These are phyloP conservation scores for Dicrostonyx torquatus DNA, from an alignment of 2,797 vertebrate species.

Conservation along the genomic window DNA sequence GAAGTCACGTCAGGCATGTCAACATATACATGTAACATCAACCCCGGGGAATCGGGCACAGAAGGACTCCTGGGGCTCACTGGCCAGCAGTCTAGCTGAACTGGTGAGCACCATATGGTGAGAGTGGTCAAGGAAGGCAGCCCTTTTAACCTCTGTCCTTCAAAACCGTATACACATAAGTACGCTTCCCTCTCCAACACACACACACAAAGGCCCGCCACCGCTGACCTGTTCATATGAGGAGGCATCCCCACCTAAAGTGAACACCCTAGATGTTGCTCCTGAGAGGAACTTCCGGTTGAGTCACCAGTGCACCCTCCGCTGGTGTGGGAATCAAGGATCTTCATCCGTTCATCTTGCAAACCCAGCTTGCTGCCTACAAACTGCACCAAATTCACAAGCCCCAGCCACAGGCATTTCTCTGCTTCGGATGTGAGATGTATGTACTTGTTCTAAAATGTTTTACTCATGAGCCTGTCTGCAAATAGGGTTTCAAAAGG, in stretches of 20 bases:
- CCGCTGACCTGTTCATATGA: not conserved
- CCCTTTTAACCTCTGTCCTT: not conserved
- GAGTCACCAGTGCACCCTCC: not conserved
- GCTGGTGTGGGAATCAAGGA: not conserved
- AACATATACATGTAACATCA: not conserved
- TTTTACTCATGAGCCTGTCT: not conserved
- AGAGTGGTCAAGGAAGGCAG: not conserved
- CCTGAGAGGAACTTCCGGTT: not conserved
- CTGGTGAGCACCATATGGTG: not conserved
- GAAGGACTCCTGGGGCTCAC: not conserved
- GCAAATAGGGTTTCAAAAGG: not conserved
- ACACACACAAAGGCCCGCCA: not conserved
- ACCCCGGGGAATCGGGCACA: not conserved
- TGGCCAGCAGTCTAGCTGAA: not conserved
- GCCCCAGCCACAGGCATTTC: not conserved
- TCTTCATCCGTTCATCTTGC: not conserved
- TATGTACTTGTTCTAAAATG: not conserved
- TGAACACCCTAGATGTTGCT: not conserved
- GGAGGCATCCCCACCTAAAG: not conserved
- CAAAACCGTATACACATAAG: not conserved
- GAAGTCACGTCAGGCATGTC: not conserved
- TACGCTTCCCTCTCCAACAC: not conserved
- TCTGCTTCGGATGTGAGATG: not conserved
- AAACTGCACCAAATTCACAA: not conserved
- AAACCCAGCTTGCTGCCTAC: not conserved